phyloP scores from a whole-genome alignment of 1,140 invertebrate species.

The Fopius arisanus region DNA sequence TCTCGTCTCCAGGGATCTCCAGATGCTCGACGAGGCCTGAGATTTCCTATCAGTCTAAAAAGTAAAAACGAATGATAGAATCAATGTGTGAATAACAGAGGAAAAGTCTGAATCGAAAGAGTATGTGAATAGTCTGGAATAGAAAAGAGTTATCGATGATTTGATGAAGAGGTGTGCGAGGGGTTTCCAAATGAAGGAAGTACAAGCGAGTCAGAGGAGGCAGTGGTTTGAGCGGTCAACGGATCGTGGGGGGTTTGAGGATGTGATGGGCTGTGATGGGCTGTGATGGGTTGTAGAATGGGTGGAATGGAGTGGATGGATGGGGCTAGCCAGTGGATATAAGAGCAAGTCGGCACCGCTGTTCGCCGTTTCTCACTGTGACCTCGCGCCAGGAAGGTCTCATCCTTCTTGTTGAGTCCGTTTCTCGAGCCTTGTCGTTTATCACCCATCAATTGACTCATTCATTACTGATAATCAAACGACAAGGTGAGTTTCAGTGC shows the following conservation, averaged over 20 bases:
- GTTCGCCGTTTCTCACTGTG: constrained; percentile 62
- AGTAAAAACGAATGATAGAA: too few relatives aligned
- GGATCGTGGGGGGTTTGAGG: neutral
- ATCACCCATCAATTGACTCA: neutral
- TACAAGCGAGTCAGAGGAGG: neutral
- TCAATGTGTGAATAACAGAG: too few relatives aligned
- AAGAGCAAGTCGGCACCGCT: constrained; percentile 54
- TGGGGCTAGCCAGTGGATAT: constrained; percentile 48
- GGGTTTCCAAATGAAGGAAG: neutral
- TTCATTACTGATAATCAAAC: neutral
- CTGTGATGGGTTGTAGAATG: constrained; percentile 21
- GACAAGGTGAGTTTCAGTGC: neutral
- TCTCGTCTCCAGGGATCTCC: too few relatives aligned
- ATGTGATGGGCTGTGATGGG: too few relatives aligned
- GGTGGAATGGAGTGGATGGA: constrained; percentile 50
- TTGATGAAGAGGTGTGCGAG: neutral
- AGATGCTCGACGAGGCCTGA: too few relatives aligned
- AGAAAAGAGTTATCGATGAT: neutral
- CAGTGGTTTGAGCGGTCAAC: neutral
- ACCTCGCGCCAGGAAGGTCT: constrained; percentile 43
- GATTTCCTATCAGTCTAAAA: too few relatives aligned
- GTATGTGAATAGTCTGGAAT: too few relatives aligned
- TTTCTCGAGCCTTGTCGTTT: neutral
- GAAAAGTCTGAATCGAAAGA: too few relatives aligned
- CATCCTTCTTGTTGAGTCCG: neutral